Conservation (phyloP, 2,113 vertebrate genomes). For the Hymenochirus boettgeri region DNA sequence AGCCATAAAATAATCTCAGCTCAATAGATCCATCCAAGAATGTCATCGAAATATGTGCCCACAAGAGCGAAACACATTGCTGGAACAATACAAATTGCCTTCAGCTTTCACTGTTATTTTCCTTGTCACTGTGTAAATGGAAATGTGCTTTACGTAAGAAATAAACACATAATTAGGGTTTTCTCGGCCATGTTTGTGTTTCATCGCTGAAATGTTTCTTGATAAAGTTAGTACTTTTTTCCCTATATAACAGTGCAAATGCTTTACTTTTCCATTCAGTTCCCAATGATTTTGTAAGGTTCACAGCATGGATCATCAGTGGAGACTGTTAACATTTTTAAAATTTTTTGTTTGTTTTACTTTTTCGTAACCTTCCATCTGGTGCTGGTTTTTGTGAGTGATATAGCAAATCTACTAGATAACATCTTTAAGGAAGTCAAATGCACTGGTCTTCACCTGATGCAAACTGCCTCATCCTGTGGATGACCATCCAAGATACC, state of each 20-base stretch:
- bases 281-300: too few relatives aligned
- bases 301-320: too few relatives aligned
- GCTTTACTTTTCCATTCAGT: too few relatives aligned
- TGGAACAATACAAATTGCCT: constrained; percentile 9
- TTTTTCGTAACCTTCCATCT: constrained; percentile 8
- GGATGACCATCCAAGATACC: too few relatives aligned
- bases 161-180: constrained; percentile 30
- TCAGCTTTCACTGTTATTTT: constrained; percentile 33
- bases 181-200: constrained; percentile 6
- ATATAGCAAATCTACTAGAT: too few relatives aligned
- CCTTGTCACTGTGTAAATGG: constrained; percentile 36
- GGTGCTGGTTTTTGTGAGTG: too few relatives aligned
- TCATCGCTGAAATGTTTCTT: constrained; percentile 13
- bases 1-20: constrained; percentile 5
- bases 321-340: too few relatives aligned
- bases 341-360: too few relatives aligned
- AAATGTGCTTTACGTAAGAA: constrained; percentile 29
- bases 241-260: too few relatives aligned
- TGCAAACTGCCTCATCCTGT: too few relatives aligned
- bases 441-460: too few relatives aligned
- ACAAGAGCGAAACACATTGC: constrained; percentile 23
- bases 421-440: too few relatives aligned
- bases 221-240: constrained; percentile 16
- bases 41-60: constrained; percentile 27
- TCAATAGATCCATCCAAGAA: constrained; percentile 18